These are phyloP conservation scores for Drosophila mayri DNA, from an alignment of 1,140 invertebrate genomes.

Conservation along the genomic window DNA sequence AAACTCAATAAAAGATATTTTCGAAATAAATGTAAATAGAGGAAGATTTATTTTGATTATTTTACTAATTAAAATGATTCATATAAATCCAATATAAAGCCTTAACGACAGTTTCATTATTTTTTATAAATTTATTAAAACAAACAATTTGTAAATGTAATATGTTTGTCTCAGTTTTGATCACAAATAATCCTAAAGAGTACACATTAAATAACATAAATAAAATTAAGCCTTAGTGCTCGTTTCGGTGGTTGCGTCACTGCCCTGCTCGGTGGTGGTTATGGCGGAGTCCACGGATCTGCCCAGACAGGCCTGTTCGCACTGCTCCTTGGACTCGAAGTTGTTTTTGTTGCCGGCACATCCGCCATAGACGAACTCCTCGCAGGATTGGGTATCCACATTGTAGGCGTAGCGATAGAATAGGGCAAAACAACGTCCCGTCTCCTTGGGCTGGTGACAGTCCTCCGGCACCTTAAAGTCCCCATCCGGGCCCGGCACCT, in stretches of 20 bases:
- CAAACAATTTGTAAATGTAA: background rate
- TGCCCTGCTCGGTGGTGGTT: slow-evolving; percentile 30
- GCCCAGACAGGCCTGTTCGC: slow-evolving; percentile 89
- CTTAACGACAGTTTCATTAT: background rate
- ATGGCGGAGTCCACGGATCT: slow-evolving; percentile 8
- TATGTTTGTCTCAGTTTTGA: too few relatives aligned
- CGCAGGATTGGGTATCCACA: slow-evolving; percentile 88
- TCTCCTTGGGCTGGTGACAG: slow-evolving; percentile 90
- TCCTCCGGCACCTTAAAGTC: slow-evolving; percentile 50
- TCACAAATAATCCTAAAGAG: slow-evolving; percentile 29
- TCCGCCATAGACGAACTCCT: slow-evolving; percentile 93
- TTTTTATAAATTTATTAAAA: background rate
- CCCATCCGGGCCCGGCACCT: background rate
- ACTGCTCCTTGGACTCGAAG: slow-evolving; percentile 91
- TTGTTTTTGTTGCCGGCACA: slow-evolving; percentile 96
- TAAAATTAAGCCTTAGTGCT: slow-evolving; percentile 14
- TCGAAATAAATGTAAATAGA: too few relatives aligned
- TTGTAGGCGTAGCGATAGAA: slow-evolving; percentile 94
- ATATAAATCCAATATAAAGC: background rate
- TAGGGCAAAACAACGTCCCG: slow-evolving; percentile 93
- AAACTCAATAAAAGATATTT: too few relatives aligned
- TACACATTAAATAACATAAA: slow-evolving; percentile 14
- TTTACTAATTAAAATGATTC: too few relatives aligned
- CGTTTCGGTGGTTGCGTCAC: slow-evolving; percentile 32
- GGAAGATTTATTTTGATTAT: too few relatives aligned